These are phyloP conservation scores for Trichogramma dendrolimi DNA, from an alignment of 2,888 invertebrate genomes.

Conservation along the genomic window DNA sequence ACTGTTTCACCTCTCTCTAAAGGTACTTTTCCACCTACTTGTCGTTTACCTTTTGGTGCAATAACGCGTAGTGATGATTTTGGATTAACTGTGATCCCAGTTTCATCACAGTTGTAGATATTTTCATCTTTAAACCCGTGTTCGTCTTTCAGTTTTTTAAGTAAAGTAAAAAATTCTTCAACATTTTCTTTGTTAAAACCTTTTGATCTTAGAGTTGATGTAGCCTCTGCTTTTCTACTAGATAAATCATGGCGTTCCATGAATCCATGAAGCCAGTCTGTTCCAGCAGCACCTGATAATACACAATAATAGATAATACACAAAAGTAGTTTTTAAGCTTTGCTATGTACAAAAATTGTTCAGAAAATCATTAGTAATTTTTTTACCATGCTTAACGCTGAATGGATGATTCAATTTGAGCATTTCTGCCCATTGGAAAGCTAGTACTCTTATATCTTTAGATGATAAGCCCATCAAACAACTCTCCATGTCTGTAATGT, in stretches of 20 bases:
- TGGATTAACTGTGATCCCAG: conserved; percentile 37
- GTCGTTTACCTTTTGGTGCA: conserved; percentile 34
- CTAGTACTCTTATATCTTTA: no score
- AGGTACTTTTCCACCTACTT: conserved; percentile 37
- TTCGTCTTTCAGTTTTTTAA: conserved; percentile 4
- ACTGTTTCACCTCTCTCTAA: conserved; percentile 35
- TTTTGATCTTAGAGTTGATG: not conserved
- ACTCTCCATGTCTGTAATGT: no score
- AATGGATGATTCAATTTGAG: no score
- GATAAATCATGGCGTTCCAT: not conserved
- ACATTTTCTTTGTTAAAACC: conserved; percentile 1
- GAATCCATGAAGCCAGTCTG: not conserved
- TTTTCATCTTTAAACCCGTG: conserved; percentile 34
- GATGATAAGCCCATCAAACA: no score
- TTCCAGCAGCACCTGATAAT: not conserved
- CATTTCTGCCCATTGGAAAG: no score
- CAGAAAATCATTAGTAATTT: no score
- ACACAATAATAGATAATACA: no score
- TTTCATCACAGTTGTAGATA: conserved; percentile 42
- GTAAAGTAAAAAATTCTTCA: not conserved
- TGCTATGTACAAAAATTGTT: no score
- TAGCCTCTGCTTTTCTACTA: conserved; percentile 3
- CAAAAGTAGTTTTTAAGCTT: no score
- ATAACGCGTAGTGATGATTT: conserved; percentile 37
- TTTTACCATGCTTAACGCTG: no score